A percentile compares a stretch with the other conserved stretches of the same genome.
Conservation (phyloP, 2,113 vertebrate species). For the Myiopsitta monachus region DNA sequence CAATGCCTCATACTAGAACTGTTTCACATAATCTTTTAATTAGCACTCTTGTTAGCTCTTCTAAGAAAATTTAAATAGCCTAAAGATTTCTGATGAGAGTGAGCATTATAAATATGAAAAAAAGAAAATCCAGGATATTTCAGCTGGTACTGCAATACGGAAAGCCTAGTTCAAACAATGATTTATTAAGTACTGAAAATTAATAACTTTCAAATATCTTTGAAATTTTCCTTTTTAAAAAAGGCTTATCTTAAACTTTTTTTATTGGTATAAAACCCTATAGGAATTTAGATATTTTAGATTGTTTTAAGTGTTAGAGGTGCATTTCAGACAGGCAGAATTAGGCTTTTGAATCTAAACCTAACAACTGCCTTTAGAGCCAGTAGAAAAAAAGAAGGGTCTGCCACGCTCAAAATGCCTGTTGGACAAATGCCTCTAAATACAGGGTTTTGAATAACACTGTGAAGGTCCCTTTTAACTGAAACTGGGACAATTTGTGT, state of each 20-base stretch:
- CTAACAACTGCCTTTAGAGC: not conserved
- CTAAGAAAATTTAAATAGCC: not conserved
- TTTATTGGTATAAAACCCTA: not conserved
- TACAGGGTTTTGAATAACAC: not conserved
- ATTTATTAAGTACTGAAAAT: not conserved
- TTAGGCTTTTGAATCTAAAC: not conserved
- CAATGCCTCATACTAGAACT: not conserved
- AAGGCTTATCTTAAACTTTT: not conserved
- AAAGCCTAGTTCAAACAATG: not conserved
- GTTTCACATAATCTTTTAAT: slow-evolving; percentile 28
- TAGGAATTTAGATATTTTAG: not conserved
- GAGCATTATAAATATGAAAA: not conserved
- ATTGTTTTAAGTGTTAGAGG: not conserved
- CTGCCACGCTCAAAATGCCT: not conserved
- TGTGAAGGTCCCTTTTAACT: not conserved
- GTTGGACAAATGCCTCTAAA: not conserved
- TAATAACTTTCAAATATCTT: not conserved
- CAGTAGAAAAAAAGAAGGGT: not conserved
- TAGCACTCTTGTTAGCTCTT: not conserved
- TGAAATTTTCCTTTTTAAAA: not conserved
- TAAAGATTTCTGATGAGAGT: not conserved
- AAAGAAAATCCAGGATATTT: not conserved
- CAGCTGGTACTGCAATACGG: not conserved
- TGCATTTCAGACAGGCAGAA: not conserved
- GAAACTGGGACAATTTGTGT: not conserved